Evolutionary conservation across 2,888 invertebrate species (phyloP), one percentile per base, ranked within the genome.

Genomic region (Lasioglossum malachurum): DNA sequence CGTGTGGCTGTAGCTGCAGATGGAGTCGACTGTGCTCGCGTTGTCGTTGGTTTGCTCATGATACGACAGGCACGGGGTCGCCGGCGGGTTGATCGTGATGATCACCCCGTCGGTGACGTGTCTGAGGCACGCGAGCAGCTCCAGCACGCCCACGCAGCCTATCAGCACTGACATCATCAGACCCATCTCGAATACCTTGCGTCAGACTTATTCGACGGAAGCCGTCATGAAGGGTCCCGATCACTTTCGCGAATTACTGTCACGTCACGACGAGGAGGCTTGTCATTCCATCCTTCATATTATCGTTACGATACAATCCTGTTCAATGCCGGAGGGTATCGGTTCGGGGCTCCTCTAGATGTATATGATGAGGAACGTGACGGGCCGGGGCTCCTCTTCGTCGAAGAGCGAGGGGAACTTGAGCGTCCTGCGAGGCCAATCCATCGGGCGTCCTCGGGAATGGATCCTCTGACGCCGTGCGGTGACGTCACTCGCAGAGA

Each of bases 131-230:
- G 97, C 96, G 79, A 97, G 92, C 71, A 97, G 96, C 95, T 98
- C 98, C 91, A 97, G 94, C 46, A 97, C 96, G 87, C 98, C 98
- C 88, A 97, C 97, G 95, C 97, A 98, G 88, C 97, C 96, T 82
- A 98, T 96, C 88, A 98, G 96, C 92, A 97, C 96, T 77, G 98
- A 98, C 84, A 98, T 95, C 92, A 98, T 95, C 91, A 98, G 96
- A 94, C 98, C 98, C 97, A 98, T 97, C 94, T 94, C 95, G 90
- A 10, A 31, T 67, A 35, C 19, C 35, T 64, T 16, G 5, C 16
- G 31, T 64, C 31, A 7, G 31, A 16, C 31, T 64, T 16, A 12
- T 31, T 14, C 60, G 16, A 16, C 12, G 31, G 60, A 31, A 64
- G 12, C 16, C 60, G 31, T 67, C 67, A 3, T 23, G 31, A 35